These are phyloP conservation scores for Lethenteron reissneri DNA, from an alignment of 2,113 vertebrate genomes.

Conservation along the genomic window DNA sequence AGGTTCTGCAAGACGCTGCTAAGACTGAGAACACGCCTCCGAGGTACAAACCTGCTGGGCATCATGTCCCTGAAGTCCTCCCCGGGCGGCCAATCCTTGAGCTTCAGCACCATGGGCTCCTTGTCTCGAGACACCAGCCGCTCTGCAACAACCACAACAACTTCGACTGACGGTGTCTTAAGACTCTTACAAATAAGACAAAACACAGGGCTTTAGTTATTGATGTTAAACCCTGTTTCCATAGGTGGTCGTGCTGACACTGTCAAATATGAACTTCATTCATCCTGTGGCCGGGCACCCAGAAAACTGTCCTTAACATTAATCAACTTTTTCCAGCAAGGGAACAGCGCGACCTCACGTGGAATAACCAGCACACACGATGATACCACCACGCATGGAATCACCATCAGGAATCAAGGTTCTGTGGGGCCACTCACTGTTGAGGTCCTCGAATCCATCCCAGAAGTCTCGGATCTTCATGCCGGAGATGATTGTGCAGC, in stretches of 20 bases:
- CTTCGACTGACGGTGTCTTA: neutral
- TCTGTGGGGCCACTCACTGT: conserved; percentile 38
- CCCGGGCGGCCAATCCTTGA: conserved; percentile 96
- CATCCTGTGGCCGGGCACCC: too few relatives aligned
- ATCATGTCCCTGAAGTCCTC: conserved; percentile 99
- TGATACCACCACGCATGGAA: too few relatives aligned
- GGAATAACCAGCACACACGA: too few relatives aligned
- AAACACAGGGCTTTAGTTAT: neutral
- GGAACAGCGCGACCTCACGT: too few relatives aligned
- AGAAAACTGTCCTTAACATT: too few relatives aligned
- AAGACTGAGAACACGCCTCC: too few relatives aligned
- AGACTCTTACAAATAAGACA: neutral
- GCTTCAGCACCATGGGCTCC: conserved; percentile 82
- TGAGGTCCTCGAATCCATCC: conserved; percentile 90
- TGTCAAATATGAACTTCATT: too few relatives aligned
- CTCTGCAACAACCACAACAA: conserved; percentile 27
- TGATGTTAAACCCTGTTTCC: too few relatives aligned
- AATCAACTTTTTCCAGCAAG: too few relatives aligned
- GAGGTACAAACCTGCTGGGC: conserved; percentile 47
- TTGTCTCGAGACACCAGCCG: conserved; percentile 58
- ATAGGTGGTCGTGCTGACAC: too few relatives aligned
- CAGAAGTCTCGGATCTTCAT: conserved; percentile 98
- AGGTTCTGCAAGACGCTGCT: too few relatives aligned
- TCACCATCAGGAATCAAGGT: too few relatives aligned
- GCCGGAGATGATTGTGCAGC: conserved; percentile 88